Base-by-base conservation (phyloP, 2,888 invertebrate genomes). In the Nomada hirtipes region DNA sequence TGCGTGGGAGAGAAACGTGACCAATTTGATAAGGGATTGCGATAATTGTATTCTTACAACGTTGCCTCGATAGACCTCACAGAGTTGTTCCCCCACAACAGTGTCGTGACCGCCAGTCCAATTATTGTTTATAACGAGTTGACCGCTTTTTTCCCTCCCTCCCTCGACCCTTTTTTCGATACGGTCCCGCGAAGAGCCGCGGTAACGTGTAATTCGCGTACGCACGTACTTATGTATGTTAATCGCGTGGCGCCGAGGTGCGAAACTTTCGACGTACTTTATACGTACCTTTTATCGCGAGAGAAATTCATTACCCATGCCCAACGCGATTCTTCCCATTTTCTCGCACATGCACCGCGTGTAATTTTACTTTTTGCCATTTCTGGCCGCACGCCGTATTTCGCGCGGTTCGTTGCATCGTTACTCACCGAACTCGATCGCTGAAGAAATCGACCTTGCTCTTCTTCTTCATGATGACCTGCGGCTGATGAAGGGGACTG, bases 401-500 rank as follows among this genome's bases (percentile, higher is more conserved):
- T 29, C 29, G 29, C 29, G 29, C 29, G 29, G 7, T 29, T 29
- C 29, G 29, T 29, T 4, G 29, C 29, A 29, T 47, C 15, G 47
- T 13, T 15, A 95, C 97, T 96, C 93, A 98, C 97, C 97, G 96
- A 93, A 97, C 95, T 92, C 97, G 95, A 92, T 97, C 97, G 77
- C 97, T 96, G 92, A 97, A 95, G 89, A 97, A 95, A 92, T 98
- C 97, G 83, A 96, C 95, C 93, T 97, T 97, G 90, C 96, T 96
- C 94, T 97, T 96, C 94, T 97, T 97, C 95, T 97, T 96, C 89
- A 94, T 94, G 84, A 94, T 92, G 89, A 94, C 94, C 90, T 95
- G 95, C 36, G 94, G 92, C 84, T 93, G 92, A 92, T 97, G 97
- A 53, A 96, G 95, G 15, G 97, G 97, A 83, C 97, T 97, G 81